Percentiles rank a stretch among this genome's conserved stretches.
Conservation (phyloP, 2,797 vertebrate genomes). For the Sparidentex hasta region DNA sequence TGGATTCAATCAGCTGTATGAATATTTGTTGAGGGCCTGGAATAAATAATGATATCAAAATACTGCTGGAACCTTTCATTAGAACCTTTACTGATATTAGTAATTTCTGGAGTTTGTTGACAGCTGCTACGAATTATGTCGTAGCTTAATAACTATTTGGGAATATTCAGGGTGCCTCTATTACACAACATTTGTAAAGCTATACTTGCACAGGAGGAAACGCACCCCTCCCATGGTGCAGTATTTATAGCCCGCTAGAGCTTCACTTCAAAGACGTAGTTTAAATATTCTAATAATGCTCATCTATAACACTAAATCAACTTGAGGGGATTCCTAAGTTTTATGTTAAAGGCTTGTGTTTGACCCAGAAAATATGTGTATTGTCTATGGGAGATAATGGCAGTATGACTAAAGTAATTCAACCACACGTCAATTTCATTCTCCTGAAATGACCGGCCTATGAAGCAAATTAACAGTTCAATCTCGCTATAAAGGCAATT, state of each 20-base stretch:
- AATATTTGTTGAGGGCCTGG: background rate
- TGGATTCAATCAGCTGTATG: slow-evolving; percentile 5
- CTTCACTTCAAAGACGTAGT: slow-evolving; percentile 37
- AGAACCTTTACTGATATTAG: background rate
- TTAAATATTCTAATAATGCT: slow-evolving; percentile 53
- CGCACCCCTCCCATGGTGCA: slow-evolving; percentile 3
- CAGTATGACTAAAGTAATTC: slow-evolving; percentile 53
- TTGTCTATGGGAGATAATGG: slow-evolving; percentile 54
- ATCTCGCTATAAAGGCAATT: slow-evolving; percentile 67
- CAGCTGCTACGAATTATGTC: background rate
- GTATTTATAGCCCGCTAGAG: slow-evolving; percentile 28
- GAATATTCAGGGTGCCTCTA: background rate
- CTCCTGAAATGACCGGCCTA: slow-evolving; percentile 56
- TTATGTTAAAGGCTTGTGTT: slow-evolving; percentile 35
- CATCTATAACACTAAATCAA: slow-evolving; percentile 48
- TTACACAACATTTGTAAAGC: slow-evolving; percentile 13
- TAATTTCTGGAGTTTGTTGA: slow-evolving; percentile 18
- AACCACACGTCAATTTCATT: slow-evolving; percentile 61
- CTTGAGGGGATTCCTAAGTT: slow-evolving; percentile 46
- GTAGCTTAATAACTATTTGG: background rate
- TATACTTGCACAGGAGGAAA: slow-evolving; percentile 20
- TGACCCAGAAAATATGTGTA: slow-evolving; percentile 49
- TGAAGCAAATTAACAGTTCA: slow-evolving; percentile 74
- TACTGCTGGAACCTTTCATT: background rate
- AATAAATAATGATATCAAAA: slow-evolving; percentile 20